Conservation (phyloP, 2,888 invertebrate genomes). For the Tetragnatha montana region DNA sequence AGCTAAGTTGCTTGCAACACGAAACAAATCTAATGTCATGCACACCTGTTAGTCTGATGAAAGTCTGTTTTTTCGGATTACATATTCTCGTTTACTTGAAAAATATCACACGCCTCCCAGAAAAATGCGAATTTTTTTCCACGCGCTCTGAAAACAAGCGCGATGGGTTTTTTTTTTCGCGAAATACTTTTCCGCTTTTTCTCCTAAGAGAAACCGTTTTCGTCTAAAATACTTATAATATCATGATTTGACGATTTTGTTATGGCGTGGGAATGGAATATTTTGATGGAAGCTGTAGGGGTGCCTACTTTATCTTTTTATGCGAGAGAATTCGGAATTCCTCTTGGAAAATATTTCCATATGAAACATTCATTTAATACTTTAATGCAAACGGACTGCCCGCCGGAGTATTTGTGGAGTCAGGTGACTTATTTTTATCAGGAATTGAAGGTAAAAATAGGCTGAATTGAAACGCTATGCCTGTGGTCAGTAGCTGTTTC, state of each 20-base stretch:
- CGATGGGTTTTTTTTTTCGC: neutral
- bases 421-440: neutral
- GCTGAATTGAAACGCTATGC: too few species aligned
- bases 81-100: slow-evolving; percentile 59
- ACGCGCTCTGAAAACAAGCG: neutral
- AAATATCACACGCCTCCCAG: slow-evolving; percentile 41
- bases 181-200: neutral
- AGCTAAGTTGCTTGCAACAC: slow-evolving; percentile 37
- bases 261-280: slow-evolving; percentile 12
- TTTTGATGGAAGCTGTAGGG: slow-evolving; percentile 17
- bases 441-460: too few species aligned
- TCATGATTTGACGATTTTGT: slow-evolving; percentile 38
- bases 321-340: neutral
- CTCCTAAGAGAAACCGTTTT: neutral
- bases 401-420: neutral
- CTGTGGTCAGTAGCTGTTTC: too few species aligned
- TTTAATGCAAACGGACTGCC: neutral
- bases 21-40: slow-evolving; percentile 56
- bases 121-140: slow-evolving; percentile 37
- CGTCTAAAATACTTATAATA: slow-evolving; percentile 32
- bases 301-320: slow-evolving; percentile 14
- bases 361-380: neutral
- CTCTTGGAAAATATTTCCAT: neutral
- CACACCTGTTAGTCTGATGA: slow-evolving; percentile 63
- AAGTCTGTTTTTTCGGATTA: slow-evolving; percentile 60